These are phyloP conservation scores for Todiramphus chloris DNA, from an alignment of 2,113 vertebrate species.

Conservation along the genomic window DNA sequence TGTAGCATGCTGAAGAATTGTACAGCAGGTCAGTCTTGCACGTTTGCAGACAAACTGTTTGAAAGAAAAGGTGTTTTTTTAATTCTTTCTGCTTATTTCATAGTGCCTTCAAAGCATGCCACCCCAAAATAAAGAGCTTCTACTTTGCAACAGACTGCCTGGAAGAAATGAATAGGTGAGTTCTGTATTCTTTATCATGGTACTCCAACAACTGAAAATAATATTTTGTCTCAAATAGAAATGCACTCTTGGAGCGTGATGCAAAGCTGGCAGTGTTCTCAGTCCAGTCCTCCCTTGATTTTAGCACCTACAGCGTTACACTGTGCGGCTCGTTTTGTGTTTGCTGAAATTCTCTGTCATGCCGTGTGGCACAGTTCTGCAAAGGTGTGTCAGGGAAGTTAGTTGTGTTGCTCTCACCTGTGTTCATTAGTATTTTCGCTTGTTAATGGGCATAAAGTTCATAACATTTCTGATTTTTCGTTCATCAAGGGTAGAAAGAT, in stretches of 20 bases:
- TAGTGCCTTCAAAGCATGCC: constrained; percentile 92
- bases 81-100: constrained; percentile 26
- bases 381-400: background rate
- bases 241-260: background rate
- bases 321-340: background rate
- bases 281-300: background rate
- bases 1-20: background rate
- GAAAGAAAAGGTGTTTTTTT: background rate
- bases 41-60: background rate
- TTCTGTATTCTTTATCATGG: background rate
- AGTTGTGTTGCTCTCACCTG: background rate
- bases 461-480: background rate
- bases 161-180: constrained; percentile 95
- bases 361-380: background rate
- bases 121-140: constrained; percentile 93
- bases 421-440: background rate
- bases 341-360: background rate
- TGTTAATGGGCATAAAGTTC: background rate
- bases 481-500: background rate
- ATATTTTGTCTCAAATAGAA: background rate
- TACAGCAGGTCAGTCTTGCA: background rate
- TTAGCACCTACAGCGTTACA: background rate
- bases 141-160: constrained; percentile 91
- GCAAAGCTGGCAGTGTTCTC: background rate
- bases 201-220: background rate